These are phyloP conservation scores for Uria aalge DNA, from an alignment of 2,113 vertebrate genomes.

Conservation along the genomic window DNA sequence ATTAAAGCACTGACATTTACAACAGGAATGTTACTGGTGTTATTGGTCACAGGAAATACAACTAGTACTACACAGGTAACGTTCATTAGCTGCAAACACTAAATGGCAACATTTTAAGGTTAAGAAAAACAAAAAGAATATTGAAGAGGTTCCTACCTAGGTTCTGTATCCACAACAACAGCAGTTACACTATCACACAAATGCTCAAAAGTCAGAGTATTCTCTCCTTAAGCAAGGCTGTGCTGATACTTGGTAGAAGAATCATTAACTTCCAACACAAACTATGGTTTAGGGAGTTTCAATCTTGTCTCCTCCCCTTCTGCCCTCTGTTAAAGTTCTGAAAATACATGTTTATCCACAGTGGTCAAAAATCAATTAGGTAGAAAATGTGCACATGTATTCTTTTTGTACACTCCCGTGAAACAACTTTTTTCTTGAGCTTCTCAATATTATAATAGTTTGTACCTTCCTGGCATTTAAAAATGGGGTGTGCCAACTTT, in stretches of 20 bases:
- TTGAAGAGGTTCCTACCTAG: slow-evolving; percentile 68
- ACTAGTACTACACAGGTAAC: not conserved
- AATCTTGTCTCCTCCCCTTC: slow-evolving; percentile 50
- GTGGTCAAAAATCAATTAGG: slow-evolving; percentile 22
- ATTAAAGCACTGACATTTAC: not conserved
- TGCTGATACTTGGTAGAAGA: slow-evolving; percentile 22
- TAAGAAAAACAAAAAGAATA: not conserved
- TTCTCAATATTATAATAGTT: not conserved
- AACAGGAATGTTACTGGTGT: not conserved
- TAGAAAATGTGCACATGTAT: not conserved
- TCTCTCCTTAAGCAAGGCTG: slow-evolving; percentile 20
- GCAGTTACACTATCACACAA: not conserved
- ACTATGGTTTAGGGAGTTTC: slow-evolving; percentile 8
- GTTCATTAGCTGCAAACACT: not conserved
- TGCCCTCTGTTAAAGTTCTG: slow-evolving; percentile 18
- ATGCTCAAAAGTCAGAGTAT: not conserved
- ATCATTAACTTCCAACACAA: slow-evolving; percentile 74
- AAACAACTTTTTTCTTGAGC: not conserved
- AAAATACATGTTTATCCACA: slow-evolving; percentile 24
- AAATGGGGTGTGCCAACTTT: not conserved
- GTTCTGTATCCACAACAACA: not conserved
- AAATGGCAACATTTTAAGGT: not conserved
- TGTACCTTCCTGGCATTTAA: not conserved
- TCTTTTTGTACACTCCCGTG: not conserved
- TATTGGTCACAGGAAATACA: not conserved